These are phyloP conservation scores for Sceloporus undulatus DNA, from an alignment of 2,113 vertebrate genomes.

Conservation along the genomic window DNA sequence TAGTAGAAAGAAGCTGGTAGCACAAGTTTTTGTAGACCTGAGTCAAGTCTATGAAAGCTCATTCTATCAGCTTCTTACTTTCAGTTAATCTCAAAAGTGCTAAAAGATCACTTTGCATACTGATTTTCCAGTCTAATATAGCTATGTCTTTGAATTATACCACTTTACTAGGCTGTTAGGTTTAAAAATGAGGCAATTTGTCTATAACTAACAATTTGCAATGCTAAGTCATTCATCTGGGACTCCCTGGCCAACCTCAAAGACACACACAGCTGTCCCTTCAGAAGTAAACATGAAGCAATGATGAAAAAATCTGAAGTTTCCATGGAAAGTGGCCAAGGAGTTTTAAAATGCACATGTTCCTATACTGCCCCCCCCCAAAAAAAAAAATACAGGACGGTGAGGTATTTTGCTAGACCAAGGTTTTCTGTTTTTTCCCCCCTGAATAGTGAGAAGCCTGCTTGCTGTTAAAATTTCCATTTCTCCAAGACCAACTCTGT, in stretches of 20 bases:
- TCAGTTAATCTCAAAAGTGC: too few relatives aligned
- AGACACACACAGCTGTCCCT: slow-evolving; percentile 24
- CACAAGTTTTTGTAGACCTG: too few relatives aligned
- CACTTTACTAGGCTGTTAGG: neutral
- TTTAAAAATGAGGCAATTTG: neutral
- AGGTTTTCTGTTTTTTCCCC: neutral
- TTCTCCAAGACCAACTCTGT: neutral
- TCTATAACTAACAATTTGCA: slow-evolving; percentile 58
- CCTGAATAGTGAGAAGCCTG: neutral
- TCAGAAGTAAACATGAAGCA: slow-evolving; percentile 18
- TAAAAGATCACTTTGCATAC: too few relatives aligned
- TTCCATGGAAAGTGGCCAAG: slow-evolving; percentile 23
- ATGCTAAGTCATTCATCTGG: slow-evolving; percentile 61
- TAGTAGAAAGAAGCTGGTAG: neutral
- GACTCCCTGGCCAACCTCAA: slow-evolving; percentile 48
- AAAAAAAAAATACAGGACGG: too few relatives aligned
- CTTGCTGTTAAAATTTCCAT: neutral
- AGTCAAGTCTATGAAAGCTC: too few relatives aligned
- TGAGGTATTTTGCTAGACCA: neutral
- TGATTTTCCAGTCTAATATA: too few relatives aligned
- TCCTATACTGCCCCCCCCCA: too few relatives aligned
- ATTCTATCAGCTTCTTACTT: too few relatives aligned
- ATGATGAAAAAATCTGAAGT: neutral
- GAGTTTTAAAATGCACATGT: neutral
- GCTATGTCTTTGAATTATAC: too few relatives aligned